A percentile compares a stretch with the other conserved stretches of the same genome.
phyloP scores from a whole-genome alignment of 2,113 vertebrate species.

The Phyllostomus discolor region DNA sequence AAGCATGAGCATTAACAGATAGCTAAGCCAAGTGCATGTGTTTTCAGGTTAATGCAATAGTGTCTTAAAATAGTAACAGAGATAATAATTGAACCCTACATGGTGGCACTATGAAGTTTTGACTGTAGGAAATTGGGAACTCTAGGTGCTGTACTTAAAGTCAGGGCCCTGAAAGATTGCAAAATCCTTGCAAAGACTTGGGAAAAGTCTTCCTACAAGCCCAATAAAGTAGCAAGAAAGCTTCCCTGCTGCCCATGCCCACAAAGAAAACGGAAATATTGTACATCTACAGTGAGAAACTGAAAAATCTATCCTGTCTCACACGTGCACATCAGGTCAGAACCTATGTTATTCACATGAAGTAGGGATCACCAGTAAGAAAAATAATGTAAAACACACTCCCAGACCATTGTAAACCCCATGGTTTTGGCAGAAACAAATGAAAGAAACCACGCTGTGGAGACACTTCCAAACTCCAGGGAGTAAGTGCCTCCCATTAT shows the following conservation, averaged over 20 bases:
- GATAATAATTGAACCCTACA: not conserved
- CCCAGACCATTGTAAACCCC: not conserved
- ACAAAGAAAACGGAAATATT: not conserved
- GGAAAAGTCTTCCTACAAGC: not conserved
- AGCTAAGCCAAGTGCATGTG: not conserved
- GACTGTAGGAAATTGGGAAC: not conserved
- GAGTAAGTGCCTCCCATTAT: not conserved
- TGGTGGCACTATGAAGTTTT: not conserved
- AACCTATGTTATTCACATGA: not conserved
- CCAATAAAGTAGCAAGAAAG: not conserved
- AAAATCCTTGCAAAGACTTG: not conserved
- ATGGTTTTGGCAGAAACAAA: conserved; percentile 15
- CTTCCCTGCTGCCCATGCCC: not conserved
- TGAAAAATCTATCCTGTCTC: not conserved
- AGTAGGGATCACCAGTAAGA: not conserved
- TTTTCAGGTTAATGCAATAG: not conserved
- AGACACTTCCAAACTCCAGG: conserved; percentile 43
- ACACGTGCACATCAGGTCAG: not conserved
- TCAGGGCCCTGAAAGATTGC: not conserved
- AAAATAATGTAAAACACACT: not conserved
- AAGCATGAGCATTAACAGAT: not conserved
- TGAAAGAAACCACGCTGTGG: conserved; percentile 33
- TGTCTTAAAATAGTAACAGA: not conserved
- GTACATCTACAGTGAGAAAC: not conserved
- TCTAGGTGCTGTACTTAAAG: not conserved